phyloP scores from a whole-genome alignment of 23 tunicate genomes.

The Corella eumyota region DNA sequence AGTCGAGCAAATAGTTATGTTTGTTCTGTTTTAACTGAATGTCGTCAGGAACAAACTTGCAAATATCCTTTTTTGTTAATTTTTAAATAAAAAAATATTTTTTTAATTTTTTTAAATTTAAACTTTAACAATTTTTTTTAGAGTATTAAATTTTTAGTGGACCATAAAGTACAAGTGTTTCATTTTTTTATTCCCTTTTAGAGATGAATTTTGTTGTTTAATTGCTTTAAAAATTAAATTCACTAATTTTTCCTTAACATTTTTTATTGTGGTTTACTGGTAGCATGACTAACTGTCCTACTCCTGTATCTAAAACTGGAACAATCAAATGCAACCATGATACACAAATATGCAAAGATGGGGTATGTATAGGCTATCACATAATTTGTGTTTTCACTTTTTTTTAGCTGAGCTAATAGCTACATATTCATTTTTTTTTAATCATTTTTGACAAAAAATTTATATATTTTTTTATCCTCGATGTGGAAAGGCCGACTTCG shows the following conservation, averaged over 20 bases:
- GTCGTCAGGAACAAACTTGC: slow-evolving; percentile 54
- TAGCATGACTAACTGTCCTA: slow-evolving; percentile 31
- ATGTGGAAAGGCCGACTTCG: too few relatives aligned
- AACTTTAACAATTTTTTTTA: too few relatives aligned
- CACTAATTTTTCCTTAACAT: neutral
- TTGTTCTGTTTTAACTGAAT: slow-evolving; percentile 53
- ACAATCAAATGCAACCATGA: slow-evolving; percentile 34
- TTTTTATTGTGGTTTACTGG: slow-evolving; percentile 21
- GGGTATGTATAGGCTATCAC: slow-evolving; percentile 47
- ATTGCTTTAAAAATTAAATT: slow-evolving; percentile 1
- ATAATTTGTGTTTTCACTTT: too few relatives aligned
- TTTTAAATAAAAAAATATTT: neutral
- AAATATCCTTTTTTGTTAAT: slow-evolving; percentile 65
- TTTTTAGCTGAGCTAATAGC: too few relatives aligned
- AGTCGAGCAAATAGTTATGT: neutral
- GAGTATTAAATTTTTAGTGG: neutral
- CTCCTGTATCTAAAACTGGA: slow-evolving; percentile 16
- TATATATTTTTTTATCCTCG: too few relatives aligned
- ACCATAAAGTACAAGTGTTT: neutral
- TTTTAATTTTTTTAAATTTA: neutral
- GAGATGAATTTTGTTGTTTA: too few relatives aligned
- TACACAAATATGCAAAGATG: slow-evolving; percentile 58
- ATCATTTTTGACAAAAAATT: too few relatives aligned
- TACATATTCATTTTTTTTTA: too few relatives aligned
- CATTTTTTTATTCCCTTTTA: neutral